These are phyloP conservation scores for Mycetomoellerius zeteki DNA, from an alignment of 1,140 invertebrate genomes.

Conservation along the genomic window DNA sequence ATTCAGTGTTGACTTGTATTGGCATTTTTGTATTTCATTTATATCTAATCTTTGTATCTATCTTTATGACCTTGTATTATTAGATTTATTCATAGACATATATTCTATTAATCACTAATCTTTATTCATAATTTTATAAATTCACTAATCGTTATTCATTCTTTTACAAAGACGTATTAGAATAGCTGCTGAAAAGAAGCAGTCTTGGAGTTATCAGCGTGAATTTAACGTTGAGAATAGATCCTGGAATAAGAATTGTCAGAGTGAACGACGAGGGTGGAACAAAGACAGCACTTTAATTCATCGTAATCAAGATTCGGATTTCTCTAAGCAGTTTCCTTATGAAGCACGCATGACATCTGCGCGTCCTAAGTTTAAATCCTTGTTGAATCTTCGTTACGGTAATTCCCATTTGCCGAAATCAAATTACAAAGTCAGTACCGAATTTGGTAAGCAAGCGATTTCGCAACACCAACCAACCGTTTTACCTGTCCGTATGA, in stretches of 20 bases:
- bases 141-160: background rate
- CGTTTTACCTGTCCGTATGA: background rate
- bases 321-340: background rate
- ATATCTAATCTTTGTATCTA: too few relatives aligned
- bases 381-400: background rate
- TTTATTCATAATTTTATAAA: constrained; percentile 18
- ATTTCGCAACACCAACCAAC: background rate
- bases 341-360: background rate
- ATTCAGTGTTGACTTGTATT: too few relatives aligned
- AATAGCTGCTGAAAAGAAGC: constrained; percentile 5
- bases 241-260: constrained; percentile 18
- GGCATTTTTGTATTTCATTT: too few relatives aligned
- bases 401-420: background rate
- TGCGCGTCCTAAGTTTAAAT: constrained; percentile 9
- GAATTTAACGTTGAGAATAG: constrained; percentile 2
- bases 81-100: background rate
- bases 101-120: background rate
- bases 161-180: constrained; percentile 20
- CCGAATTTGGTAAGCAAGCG: background rate
- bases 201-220: constrained; percentile 15
- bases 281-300: background rate
- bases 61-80: background rate
- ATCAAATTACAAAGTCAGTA: background rate
- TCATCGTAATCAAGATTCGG: background rate
- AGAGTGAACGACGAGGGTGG: background rate